A percentile compares a stretch with the other conserved stretches of the same genome.
These are phyloP conservation scores for Phallusia fumigata DNA, from an alignment of 23 tunicate species.

Conservation along the genomic window DNA sequence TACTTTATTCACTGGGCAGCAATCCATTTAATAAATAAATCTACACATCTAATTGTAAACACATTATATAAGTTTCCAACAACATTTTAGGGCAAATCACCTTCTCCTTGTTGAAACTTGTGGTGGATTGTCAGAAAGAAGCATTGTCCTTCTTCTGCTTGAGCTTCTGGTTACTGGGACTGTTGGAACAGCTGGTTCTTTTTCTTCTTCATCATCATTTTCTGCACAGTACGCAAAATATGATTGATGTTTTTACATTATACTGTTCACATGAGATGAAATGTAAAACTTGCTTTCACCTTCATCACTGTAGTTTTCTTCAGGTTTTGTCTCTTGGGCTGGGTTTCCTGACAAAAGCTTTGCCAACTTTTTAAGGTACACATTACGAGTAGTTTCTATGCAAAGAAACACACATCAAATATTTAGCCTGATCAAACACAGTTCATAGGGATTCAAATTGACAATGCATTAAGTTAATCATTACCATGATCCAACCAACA, in stretches of 20 bases:
- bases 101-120: constrained; percentile 7
- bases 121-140: constrained; percentile 3
- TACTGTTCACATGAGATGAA: background rate
- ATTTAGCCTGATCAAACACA: too few species aligned
- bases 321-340: background rate
- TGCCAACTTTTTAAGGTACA: constrained; percentile 23
- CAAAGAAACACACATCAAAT: background rate
- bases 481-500: too few species aligned
- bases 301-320: constrained; percentile 23
- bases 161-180: constrained; percentile 24
- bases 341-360: constrained; percentile 18
- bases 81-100: background rate
- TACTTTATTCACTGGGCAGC: too few species aligned
- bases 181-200: background rate
- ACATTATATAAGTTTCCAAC: background rate
- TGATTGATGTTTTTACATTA: background rate
- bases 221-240: background rate
- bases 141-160: constrained; percentile 17
- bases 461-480: too few species aligned
- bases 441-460: too few species aligned
- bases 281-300: constrained; percentile 4
- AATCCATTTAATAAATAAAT: too few species aligned
- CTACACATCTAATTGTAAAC: background rate
- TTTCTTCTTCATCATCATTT: background rate
- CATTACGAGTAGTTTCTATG: constrained; percentile 26